Conservation (phyloP, 2,888 invertebrate species). For the Diaprepes abbreviatus region DNA sequence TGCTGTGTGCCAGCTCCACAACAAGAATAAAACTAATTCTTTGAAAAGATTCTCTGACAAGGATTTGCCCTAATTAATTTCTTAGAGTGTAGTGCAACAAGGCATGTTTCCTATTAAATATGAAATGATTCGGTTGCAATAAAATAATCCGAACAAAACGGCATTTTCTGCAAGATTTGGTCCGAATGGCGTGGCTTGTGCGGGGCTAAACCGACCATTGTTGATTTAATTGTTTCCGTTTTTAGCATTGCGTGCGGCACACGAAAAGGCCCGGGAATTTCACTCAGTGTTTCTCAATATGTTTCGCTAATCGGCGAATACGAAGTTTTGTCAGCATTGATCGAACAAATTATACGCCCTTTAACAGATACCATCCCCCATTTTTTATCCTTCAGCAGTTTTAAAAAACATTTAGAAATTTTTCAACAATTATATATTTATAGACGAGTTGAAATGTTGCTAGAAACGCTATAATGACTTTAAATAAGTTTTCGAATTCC, state of each 20-base stretch:
- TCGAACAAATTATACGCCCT: conserved; percentile 17
- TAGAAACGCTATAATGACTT: too few species aligned
- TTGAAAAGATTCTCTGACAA: conserved; percentile 23
- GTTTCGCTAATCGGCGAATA: conserved; percentile 46
- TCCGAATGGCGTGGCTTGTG: conserved; percentile 65
- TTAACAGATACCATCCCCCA: background rate
- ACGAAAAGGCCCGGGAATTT: conserved; percentile 59
- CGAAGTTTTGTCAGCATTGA: conserved; percentile 15
- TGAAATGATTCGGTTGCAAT: conserved; percentile 64
- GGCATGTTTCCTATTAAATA: conserved; percentile 66
- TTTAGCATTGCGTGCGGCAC: conserved; percentile 63
- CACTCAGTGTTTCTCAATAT: conserved; percentile 60
- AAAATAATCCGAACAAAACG: conserved; percentile 66
- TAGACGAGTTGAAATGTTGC: too few species aligned
- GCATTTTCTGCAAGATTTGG: conserved; percentile 69
- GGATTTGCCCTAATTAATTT: conserved; percentile 39
- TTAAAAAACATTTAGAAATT: background rate
- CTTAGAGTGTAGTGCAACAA: conserved; percentile 52
- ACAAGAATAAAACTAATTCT: conserved; percentile 6
- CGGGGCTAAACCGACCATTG: conserved; percentile 69
- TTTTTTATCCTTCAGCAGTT: background rate
- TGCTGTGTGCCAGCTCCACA: too few species aligned
- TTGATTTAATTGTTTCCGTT: conserved; percentile 70
- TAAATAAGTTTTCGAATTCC: too few species aligned
- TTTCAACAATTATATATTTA: background rate